A percentile compares a stretch with the other conserved stretches of the same genome.
phyloP scores from a whole-genome alignment of 2,888 invertebrate genomes.

The Alentia gelatinosa region DNA sequence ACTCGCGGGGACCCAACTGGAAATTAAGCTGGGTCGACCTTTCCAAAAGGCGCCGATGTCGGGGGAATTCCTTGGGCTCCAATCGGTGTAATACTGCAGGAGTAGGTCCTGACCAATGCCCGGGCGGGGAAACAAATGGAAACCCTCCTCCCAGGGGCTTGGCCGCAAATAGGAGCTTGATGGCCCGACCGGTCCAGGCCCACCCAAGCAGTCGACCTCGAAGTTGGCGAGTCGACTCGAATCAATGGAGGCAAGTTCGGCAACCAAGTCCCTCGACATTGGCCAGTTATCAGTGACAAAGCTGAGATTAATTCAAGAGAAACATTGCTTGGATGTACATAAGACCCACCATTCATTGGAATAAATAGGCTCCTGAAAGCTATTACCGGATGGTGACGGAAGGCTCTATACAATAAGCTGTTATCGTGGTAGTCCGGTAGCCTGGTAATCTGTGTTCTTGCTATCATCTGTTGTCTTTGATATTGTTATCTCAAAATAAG shows the following conservation, averaged over 20 bases:
- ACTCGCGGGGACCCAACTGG: neutral
- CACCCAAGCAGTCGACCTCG: conserved; percentile 31
- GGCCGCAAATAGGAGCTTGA: neutral
- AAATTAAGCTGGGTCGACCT: neutral
- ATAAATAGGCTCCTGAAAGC: too few relatives aligned
- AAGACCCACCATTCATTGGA: too few relatives aligned
- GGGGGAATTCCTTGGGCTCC: neutral
- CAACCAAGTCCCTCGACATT: neutral
- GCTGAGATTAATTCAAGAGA: conserved; percentile 18
- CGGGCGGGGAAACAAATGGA: neutral
- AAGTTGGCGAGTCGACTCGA: neutral
- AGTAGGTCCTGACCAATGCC: neutral
- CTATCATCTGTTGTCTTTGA: too few relatives aligned
- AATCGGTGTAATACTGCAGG: neutral
- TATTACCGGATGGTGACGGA: too few relatives aligned
- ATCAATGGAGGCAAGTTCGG: neutral
- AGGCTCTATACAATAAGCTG: too few relatives aligned
- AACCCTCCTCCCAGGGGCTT: neutral
- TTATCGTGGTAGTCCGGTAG: too few relatives aligned
- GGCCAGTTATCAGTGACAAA: neutral
- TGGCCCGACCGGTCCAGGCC: neutral
- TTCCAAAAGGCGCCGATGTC: neutral
- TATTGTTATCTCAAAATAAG: too few relatives aligned
- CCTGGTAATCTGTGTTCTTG: too few relatives aligned
- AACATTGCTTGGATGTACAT: neutral